A percentile compares a stretch with the other conserved stretches of the same genome.
These are phyloP conservation scores for Holothuria scabra DNA, from an alignment of 53 echinoderm and acorn worm species.

Conservation along the genomic window DNA sequence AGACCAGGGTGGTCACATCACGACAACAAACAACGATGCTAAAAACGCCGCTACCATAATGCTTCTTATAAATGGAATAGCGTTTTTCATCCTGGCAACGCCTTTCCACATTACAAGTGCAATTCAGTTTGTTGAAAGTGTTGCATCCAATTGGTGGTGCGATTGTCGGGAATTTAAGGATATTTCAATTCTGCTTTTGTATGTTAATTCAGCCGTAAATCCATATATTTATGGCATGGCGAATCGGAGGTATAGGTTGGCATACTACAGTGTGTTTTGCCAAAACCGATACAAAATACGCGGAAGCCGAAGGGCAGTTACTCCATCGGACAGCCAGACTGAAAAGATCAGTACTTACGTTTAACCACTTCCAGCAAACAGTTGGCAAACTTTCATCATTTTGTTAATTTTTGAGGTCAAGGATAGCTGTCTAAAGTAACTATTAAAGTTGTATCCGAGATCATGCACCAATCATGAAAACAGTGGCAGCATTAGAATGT, in stretches of 20 bases:
- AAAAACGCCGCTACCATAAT: conserved; percentile 1
- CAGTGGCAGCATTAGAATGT: too few relatives aligned
- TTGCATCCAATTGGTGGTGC: background rate
- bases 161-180: background rate
- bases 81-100: conserved; percentile 4
- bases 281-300: background rate
- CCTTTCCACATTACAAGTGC: conserved; percentile 4
- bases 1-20: too few relatives aligned
- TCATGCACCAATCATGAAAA: too few relatives aligned
- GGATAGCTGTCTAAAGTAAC: too few relatives aligned
- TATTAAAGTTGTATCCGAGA: too few relatives aligned
- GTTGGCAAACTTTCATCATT: too few relatives aligned
- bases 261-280: background rate
- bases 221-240: conserved; percentile 31
- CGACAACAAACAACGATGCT: background rate
- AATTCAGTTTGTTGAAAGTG: background rate
- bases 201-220: conserved; percentile 7
- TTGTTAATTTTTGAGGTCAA: too few relatives aligned
- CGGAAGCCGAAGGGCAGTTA: too few relatives aligned
- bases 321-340: too few relatives aligned
- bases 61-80: conserved; percentile 12
- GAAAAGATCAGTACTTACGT: too few relatives aligned
- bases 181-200: background rate
- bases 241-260: background rate
- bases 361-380: too few relatives aligned